These are phyloP conservation scores for Amblyjoppa fuscipennis DNA, from an alignment of 2,888 invertebrate species.

Conservation along the genomic window DNA sequence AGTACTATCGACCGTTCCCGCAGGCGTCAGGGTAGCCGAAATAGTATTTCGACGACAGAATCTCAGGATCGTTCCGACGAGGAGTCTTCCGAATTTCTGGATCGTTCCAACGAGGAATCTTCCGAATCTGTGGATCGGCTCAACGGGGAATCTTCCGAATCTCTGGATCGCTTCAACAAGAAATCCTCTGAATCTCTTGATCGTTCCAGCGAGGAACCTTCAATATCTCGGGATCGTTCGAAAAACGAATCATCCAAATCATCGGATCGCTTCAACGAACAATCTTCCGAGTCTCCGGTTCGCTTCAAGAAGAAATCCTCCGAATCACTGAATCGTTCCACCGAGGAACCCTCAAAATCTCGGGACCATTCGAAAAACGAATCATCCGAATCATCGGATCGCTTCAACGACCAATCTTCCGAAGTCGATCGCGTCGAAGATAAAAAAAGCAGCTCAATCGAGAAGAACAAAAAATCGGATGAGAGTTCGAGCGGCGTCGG, in stretches of 20 bases:
- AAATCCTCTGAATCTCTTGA: neutral
- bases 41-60: neutral
- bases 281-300: neutral
- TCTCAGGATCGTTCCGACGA: constrained; percentile 3
- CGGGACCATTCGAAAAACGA: too few species aligned
- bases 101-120: constrained; percentile 7
- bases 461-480: neutral
- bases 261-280: too few species aligned
- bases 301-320: too few species aligned
- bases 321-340: neutral
- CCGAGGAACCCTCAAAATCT: neutral
- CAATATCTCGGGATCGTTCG: too few species aligned
- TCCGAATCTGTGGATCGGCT: neutral
- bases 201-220: too few species aligned
- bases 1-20: constrained; percentile 46
- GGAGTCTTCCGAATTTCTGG: neutral
- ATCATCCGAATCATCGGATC: too few species aligned
- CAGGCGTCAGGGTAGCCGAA: constrained; percentile 24
- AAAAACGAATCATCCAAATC: too few species aligned
- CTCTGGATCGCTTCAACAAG: constrained; percentile 3
- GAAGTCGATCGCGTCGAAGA: neutral
- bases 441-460: neutral
- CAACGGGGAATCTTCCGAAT: neutral
- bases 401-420: neutral
- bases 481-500: neutral